Evolutionary conservation across 2,797 vertebrate genomes (phyloP), one percentile per base, ranked within the genome.

Genomic region (Geotrypetes seraphini): DNA sequence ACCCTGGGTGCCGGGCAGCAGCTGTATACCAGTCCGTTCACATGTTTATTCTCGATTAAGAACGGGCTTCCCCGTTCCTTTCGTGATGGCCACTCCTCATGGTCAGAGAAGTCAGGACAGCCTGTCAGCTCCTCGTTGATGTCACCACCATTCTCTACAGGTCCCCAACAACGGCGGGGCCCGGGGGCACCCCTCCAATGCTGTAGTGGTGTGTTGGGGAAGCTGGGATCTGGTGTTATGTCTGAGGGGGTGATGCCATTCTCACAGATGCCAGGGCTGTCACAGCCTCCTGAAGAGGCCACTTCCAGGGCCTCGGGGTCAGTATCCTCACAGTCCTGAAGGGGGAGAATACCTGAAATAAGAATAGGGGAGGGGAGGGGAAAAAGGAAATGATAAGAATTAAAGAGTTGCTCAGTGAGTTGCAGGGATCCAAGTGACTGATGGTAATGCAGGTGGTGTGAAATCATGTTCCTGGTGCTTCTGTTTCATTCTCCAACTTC

Each of bases 191-290:
- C 43, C 13, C 43, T 26, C 69, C 66, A 69, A 33, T 57, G 54
- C 28, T 60, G 69, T 35, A 34, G 60, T 8, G 62, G 66, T 7
- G 67, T 73, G 12, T 57, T 60, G n/a, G 71, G 59, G 15, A 59
- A 27, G 29, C 57, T 60, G 3, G 52, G 48, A 33, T 77, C 71
- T 1, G 73, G 73, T 33, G 69, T 71, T 25, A 60, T 60, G 14
- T 77, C 69, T 5, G 73, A 73, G 8, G 71, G 69, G 12, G 73
- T 70, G 43, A 72, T 65, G 46, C 69, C 73, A 2, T 77, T 71
- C 32, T 73, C 66, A 1, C 66, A 73, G 10, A 73, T 53, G 30
- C 55, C 71, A 10, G 67, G 62, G 42, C 63, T 69, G 53, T 67
- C 63, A n/a, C n/a, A n/a, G n/a, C n/a, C n/a, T n/a, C n/a, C n/a